Evolutionary conservation across 2,113 vertebrate genomes (phyloP), one percentile per base, ranked within the genome.

Genomic region (Canis aureus): DNA sequence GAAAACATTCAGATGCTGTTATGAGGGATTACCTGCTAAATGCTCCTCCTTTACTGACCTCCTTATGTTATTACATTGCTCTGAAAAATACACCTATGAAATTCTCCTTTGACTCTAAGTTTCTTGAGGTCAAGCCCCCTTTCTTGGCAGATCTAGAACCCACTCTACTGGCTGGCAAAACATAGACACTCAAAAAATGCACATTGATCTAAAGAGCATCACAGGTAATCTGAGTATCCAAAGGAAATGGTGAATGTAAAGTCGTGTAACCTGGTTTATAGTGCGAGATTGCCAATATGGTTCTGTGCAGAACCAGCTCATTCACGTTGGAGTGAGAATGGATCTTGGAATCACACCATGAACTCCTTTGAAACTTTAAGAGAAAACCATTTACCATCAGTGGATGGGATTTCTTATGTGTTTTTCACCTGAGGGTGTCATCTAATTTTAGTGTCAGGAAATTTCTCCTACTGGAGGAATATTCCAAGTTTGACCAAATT

Each of bases 141-240:
- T 43, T 59, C 32, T 90, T 64, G 62, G 27, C 6, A 64, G n/a
- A 35, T 9, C 22, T 22, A 78, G 49, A 2, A 3, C 27, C 4
- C 43, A 13, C 9, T 9, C 29, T 3, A 3, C 5, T 8, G 2
- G 35, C 55, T 43, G 1, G 12, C 4, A 11, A 13, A 10, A 74
- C 49, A 38, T 1, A 74, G 27, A 66, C 55, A 35, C 80, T 92
- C 49, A 84, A 35, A 49, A 95, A 55, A 29, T 0, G 29, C 22
- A 22, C 4, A 5, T 11, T 16, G 73, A 15, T 25, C 35, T 66
- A 25, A 89, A 83, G 43, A 76, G 9, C n/a, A 35, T 59, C 11
- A 32, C 0, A 3, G 2, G 20, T 43, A 51, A 80, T 43, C 69
- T 76, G 62, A 5, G 62, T 38, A 64, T 57, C 11, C 1, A 7